Percentiles rank a stretch among this genome's conserved stretches.
phyloP scores from a whole-genome alignment of 1,140 invertebrate species.

The Anastatus disparis region DNA sequence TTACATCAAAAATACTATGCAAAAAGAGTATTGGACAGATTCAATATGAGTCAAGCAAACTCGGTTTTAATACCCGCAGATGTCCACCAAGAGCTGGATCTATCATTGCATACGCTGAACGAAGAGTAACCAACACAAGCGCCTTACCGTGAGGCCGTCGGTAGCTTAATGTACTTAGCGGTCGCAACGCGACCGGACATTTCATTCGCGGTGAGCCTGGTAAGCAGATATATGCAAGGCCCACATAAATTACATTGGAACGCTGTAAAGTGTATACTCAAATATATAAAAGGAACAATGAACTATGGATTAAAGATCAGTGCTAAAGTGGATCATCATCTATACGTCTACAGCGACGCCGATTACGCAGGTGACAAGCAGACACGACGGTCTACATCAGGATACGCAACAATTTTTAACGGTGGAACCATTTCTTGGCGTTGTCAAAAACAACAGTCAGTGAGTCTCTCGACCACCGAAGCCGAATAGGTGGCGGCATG shows the following conservation, averaged over 20 bases:
- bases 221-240: slow-evolving; percentile 2
- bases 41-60: slow-evolving; percentile 25
- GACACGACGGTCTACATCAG: slow-evolving; percentile 29
- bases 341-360: slow-evolving; percentile 40
- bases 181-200: slow-evolving; percentile 55
- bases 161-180: slow-evolving; percentile 53
- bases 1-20: slow-evolving; percentile 35
- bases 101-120: neutral
- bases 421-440: slow-evolving; percentile 48
- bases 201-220: slow-evolving; percentile 18
- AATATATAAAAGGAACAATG: slow-evolving; percentile 13
- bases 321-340: neutral
- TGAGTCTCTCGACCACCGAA: slow-evolving; percentile 50
- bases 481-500: slow-evolving; percentile 53
- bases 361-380: slow-evolving; percentile 26
- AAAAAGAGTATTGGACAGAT: slow-evolving; percentile 13
- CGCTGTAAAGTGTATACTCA: slow-evolving; percentile 16
- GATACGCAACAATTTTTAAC: slow-evolving; percentile 25
- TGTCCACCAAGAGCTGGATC: neutral
- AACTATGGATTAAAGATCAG: slow-evolving; percentile 40
- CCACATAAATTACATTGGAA: slow-evolving; percentile 15
- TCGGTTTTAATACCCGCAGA: neutral
- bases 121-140: neutral
- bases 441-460: slow-evolving; percentile 48
- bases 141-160: slow-evolving; percentile 48